These are phyloP conservation scores for Alentia gelatinosa DNA, from an alignment of 2,888 invertebrate genomes.

Conservation along the genomic window DNA sequence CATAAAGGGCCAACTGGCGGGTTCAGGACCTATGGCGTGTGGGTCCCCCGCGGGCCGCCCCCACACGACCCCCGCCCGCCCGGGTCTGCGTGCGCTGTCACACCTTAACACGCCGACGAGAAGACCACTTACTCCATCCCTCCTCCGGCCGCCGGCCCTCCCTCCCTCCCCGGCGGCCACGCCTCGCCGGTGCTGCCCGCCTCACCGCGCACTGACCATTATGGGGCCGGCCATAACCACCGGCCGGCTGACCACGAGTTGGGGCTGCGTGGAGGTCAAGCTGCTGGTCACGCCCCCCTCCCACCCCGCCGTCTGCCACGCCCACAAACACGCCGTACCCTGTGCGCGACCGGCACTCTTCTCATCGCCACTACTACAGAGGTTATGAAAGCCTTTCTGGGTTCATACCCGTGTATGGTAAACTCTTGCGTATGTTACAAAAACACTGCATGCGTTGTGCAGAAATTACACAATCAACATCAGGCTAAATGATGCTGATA, in stretches of 20 bases:
- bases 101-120: too few species aligned
- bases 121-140: not conserved
- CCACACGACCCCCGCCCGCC: not conserved
- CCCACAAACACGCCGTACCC: constrained; percentile 26
- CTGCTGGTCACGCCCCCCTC: not conserved
- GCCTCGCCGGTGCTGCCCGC: too few species aligned
- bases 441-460: too few species aligned
- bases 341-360: too few species aligned
- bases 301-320: not conserved
- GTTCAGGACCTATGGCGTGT: constrained; percentile 45
- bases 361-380: too few species aligned
- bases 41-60: not conserved
- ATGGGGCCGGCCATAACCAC: not conserved
- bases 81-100: not conserved
- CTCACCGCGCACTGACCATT: not conserved
- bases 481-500: too few species aligned
- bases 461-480: too few species aligned
- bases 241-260: not conserved
- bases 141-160: not conserved
- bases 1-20: constrained; percentile 23
- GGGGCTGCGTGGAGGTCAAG: not conserved
- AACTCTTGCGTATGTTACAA: too few species aligned
- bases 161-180: not conserved
- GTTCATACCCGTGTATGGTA: too few species aligned
- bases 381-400: too few species aligned